Conservation (phyloP, 2,797 vertebrate species). For the Benthosema pterotum region DNA sequence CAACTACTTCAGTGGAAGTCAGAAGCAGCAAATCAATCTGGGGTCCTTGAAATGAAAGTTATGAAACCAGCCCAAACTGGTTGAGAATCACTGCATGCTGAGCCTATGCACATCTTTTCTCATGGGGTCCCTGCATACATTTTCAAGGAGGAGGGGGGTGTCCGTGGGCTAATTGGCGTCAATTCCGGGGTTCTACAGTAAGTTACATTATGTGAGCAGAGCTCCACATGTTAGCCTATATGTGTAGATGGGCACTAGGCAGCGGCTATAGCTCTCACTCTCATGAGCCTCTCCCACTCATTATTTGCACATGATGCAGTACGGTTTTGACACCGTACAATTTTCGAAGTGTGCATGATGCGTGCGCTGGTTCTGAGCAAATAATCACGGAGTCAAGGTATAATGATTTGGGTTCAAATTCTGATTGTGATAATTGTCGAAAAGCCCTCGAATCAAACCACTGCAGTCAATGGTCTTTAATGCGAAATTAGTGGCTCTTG, state of each 20-base stretch:
- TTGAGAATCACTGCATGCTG: too few relatives aligned
- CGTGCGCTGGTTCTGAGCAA: constrained; percentile 73
- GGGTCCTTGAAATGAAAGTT: too few relatives aligned
- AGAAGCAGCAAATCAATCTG: too few relatives aligned
- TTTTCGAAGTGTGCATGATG: constrained; percentile 69
- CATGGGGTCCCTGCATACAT: too few relatives aligned
- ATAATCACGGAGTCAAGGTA: constrained; percentile 98
- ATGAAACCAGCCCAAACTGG: too few relatives aligned
- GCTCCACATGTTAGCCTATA: too few relatives aligned
- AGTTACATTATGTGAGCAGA: too few relatives aligned
- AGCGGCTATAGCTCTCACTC: constrained; percentile 35
- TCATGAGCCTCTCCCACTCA: constrained; percentile 54
- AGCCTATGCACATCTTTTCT: too few relatives aligned
- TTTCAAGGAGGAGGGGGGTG: too few relatives aligned
- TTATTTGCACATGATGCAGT: constrained; percentile 59
- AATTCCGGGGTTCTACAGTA: too few relatives aligned
- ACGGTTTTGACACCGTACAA: constrained; percentile 75
- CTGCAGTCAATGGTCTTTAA: constrained; percentile 99
- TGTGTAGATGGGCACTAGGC: neutral
- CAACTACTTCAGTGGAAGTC: too few relatives aligned
- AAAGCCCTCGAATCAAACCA: constrained; percentile 97
- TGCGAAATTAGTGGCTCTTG: constrained; percentile 99
- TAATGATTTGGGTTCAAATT: constrained; percentile 98
- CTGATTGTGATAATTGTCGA: constrained; percentile 99
- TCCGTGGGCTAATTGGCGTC: too few relatives aligned